Percentiles rank a stretch among this genome's conserved stretches.
phyloP scores from a whole-genome alignment of 2,113 vertebrate species.

The Mormyrus iriodes region DNA sequence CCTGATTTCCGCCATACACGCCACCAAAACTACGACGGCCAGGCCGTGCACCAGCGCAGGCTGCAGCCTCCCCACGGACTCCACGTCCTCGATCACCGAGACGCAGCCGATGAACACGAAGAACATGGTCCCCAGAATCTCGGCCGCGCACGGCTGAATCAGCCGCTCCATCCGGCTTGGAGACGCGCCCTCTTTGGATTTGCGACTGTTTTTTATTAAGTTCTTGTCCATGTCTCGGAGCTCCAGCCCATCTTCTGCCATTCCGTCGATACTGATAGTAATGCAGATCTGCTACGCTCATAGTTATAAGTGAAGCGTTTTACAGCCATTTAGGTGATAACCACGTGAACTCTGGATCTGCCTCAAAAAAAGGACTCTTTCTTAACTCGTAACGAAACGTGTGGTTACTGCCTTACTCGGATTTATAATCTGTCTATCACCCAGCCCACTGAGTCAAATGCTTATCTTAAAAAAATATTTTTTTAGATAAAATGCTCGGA shows the following conservation, averaged over 20 bases:
- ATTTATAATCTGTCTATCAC: not conserved
- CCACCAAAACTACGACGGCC: conserved; percentile 56
- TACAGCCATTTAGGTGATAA: conserved; percentile 7
- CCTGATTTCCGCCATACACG: conserved; percentile 60
- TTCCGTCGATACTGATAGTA: conserved; percentile 10
- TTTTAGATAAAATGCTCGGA: too few relatives aligned
- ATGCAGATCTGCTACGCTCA: not conserved
- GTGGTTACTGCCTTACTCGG: not conserved
- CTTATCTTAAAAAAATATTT: not conserved
- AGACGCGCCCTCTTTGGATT: conserved; percentile 15
- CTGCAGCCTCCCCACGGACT: conserved; percentile 53
- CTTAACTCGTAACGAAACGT: not conserved
- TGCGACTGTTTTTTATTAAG: conserved; percentile 29
- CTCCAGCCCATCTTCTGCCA: conserved; percentile 50
- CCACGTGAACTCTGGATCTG: conserved; percentile 31
- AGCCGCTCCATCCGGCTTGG: conserved; percentile 47
- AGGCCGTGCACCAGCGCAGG: conserved; percentile 62
- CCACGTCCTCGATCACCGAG: conserved; percentile 63
- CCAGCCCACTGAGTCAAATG: not conserved
- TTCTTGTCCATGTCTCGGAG: conserved; percentile 39
- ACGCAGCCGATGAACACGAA: conserved; percentile 66
- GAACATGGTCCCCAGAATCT: conserved; percentile 59
- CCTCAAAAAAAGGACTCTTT: not conserved
- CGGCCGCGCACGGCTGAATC: conserved; percentile 59
- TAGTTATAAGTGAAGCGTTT: not conserved